These are phyloP conservation scores for Notarius lentiginosus DNA, from an alignment of 2,113 vertebrate genomes.

Conservation along the genomic window DNA sequence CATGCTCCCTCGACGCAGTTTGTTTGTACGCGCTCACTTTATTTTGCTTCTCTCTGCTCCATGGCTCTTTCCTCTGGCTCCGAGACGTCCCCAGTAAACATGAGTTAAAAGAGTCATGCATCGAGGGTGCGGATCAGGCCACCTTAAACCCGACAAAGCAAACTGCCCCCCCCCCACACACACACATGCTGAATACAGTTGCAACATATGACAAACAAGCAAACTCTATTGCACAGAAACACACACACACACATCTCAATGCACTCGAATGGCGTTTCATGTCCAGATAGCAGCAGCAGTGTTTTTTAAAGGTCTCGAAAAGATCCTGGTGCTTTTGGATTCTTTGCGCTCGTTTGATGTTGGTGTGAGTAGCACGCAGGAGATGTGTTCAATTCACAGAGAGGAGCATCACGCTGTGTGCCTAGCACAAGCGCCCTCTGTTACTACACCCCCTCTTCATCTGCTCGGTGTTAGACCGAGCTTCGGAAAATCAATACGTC, in stretches of 20 bases:
- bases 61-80: conserved; percentile 43
- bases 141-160: conserved; percentile 44
- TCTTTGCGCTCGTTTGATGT: conserved; percentile 55
- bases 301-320: conserved; percentile 30
- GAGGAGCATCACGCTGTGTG: conserved; percentile 64
- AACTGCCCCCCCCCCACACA: conserved; percentile 34
- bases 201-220: conserved; percentile 33
- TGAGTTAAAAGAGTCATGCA: conserved; percentile 45
- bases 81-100: conserved; percentile 39
- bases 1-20: conserved; percentile 41
- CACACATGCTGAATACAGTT: conserved; percentile 6
- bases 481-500: conserved; percentile 78
- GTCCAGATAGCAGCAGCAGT: background rate
- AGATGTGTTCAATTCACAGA: conserved; percentile 55
- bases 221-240: conserved; percentile 9
- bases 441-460: conserved; percentile 49
- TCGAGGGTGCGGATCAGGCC: conserved; percentile 40
- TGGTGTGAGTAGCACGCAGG: conserved; percentile 31
- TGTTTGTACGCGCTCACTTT: conserved; percentile 54
- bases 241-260: background rate
- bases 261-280: conserved; percentile 19
- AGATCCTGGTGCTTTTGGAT: conserved; percentile 45
- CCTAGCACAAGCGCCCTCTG: conserved; percentile 56
- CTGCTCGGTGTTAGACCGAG: conserved; percentile 65
- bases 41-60: conserved; percentile 43